Evolutionary conservation across 2,888 invertebrate genomes (phyloP).

Genomic region (Octodonta nipae): DNA sequence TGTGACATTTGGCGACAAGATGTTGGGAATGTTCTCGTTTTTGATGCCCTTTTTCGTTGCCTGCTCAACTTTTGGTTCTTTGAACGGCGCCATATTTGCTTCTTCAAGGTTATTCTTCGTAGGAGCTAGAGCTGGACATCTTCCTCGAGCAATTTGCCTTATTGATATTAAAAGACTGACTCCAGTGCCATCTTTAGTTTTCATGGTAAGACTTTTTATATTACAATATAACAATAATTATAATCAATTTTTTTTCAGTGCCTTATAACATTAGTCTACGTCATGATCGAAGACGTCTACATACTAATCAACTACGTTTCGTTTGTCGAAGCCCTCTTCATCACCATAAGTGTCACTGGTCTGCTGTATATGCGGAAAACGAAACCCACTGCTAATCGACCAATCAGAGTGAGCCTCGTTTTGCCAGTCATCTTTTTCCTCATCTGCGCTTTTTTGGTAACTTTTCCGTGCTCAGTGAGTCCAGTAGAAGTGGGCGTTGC

Average conservation of each 20-base stretch:
- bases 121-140: slow-evolving; percentile 80
- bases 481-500: slow-evolving; percentile 72
- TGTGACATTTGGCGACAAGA: slow-evolving; percentile 76
- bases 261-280: slow-evolving; percentile 63
- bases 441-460: slow-evolving; percentile 63
- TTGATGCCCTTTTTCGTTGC: slow-evolving; percentile 89
- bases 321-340: slow-evolving; percentile 86
- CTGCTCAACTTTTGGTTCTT: slow-evolving; percentile 80
- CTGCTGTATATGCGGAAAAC: slow-evolving; percentile 73
- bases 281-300: slow-evolving; percentile 73
- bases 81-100: slow-evolving; percentile 91
- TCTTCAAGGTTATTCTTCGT: slow-evolving; percentile 86
- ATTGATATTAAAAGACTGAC: slow-evolving; percentile 64
- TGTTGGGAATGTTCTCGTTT: slow-evolving; percentile 64
- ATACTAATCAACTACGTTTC: slow-evolving; percentile 82
- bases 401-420: slow-evolving; percentile 58
- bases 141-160: slow-evolving; percentile 67
- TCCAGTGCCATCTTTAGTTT: slow-evolving; percentile 69
- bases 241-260: slow-evolving; percentile 50
- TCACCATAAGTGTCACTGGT: slow-evolving; percentile 72
- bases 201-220: slow-evolving; percentile 58
- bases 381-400: slow-evolving; percentile 61
- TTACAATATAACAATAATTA: no score
- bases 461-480: slow-evolving; percentile 67
- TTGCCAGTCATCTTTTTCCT: slow-evolving; percentile 66